Conservation (phyloP, 2,888 invertebrate species). For the Pyrocoelia pectoralis region DNA sequence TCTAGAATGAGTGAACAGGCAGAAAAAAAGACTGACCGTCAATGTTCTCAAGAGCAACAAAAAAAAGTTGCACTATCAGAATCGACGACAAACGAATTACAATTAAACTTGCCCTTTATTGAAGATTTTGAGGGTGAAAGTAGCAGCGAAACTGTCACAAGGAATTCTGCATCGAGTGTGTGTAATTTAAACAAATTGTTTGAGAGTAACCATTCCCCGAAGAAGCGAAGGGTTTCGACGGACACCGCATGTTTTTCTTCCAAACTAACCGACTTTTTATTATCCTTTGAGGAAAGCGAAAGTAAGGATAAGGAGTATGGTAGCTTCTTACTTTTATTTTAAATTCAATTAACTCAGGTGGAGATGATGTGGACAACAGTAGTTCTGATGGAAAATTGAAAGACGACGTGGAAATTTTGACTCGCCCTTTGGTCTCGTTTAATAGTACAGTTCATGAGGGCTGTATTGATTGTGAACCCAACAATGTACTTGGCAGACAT, state of each 20-base stretch:
- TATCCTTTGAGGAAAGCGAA: constrained; percentile 40
- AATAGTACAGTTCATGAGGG: constrained; percentile 52
- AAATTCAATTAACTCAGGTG: too few species aligned
- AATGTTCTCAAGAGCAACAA: background rate
- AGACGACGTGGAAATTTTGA: constrained; percentile 43
- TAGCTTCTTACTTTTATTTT: too few species aligned
- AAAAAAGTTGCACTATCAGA: constrained; percentile 51
- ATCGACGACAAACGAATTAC: constrained; percentile 53
- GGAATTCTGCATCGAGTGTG: background rate
- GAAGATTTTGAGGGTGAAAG: constrained; percentile 42
- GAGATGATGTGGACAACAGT: too few species aligned
- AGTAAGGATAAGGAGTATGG: background rate
- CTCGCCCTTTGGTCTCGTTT: constrained; percentile 51
- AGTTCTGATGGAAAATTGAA: constrained; percentile 17
- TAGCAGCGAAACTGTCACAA: background rate
- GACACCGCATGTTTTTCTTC: constrained; percentile 50
- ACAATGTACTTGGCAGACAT: constrained; percentile 49
- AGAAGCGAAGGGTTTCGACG: constrained; percentile 42
- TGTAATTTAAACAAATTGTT: constrained; percentile 3
- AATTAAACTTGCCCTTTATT: constrained; percentile 50
- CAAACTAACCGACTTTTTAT: constrained; percentile 44
- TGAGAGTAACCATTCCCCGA: constrained; percentile 9
- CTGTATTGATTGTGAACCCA: constrained; percentile 46
- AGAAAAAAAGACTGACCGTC: background rate
- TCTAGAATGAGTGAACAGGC: background rate